Percentiles rank a stretch among this genome's conserved stretches.
Conservation (phyloP, 2,113 vertebrate genomes). For the Halichoeres trimaculatus region DNA sequence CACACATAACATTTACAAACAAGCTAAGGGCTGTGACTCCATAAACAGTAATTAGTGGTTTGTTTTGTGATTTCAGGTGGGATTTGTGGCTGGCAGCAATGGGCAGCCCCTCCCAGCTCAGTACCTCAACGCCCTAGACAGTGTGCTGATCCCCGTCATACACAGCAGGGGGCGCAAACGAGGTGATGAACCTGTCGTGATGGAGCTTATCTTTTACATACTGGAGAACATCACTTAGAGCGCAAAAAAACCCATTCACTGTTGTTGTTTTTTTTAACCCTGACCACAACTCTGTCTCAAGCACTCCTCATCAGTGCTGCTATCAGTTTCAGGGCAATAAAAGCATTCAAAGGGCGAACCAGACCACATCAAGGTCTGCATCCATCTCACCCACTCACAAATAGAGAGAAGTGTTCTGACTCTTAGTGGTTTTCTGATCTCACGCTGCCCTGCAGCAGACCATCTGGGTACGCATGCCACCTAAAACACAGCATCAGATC, state of each 20-base stretch:
- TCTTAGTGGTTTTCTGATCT: slow-evolving; percentile 45
- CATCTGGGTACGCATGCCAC: slow-evolving; percentile 62
- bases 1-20: not conserved
- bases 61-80: slow-evolving; percentile 84
- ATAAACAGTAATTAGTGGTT: slow-evolving; percentile 23
- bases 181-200: slow-evolving; percentile 89
- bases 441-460: slow-evolving; percentile 45
- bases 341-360: slow-evolving; percentile 55
- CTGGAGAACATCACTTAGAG: slow-evolving; percentile 93
- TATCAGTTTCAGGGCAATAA: slow-evolving; percentile 47
- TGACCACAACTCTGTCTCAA: slow-evolving; percentile 38
- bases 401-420: slow-evolving; percentile 35
- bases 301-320: slow-evolving; percentile 42
- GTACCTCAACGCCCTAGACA: slow-evolving; percentile 95
- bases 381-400: slow-evolving; percentile 48
- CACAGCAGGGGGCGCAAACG: slow-evolving; percentile 93
- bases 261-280: slow-evolving; percentile 28
- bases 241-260: not conserved
- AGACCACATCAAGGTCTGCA: slow-evolving; percentile 47
- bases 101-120: slow-evolving; percentile 92
- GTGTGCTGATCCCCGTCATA: slow-evolving; percentile 93
- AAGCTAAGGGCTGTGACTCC: not conserved
- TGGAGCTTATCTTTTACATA: slow-evolving; percentile 99
- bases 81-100: slow-evolving; percentile 95
- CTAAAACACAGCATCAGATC: slow-evolving; percentile 47